Percentiles rank a stretch among this genome's conserved stretches.
phyloP scores from a whole-genome alignment of 2,113 vertebrate genomes.

The Neolamprologus cancellatus region DNA sequence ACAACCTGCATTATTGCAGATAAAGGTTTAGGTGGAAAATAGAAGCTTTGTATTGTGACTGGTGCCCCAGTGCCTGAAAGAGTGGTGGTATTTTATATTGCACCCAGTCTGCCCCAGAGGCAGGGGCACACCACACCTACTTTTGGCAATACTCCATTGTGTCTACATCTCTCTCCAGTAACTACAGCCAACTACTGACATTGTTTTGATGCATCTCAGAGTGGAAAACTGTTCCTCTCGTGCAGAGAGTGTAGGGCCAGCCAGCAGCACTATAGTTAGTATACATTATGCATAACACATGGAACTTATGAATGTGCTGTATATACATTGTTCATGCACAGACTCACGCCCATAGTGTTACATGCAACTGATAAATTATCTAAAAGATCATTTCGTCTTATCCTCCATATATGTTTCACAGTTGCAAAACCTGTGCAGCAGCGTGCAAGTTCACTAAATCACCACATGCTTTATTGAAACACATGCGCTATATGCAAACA shows the following conservation, averaged over 20 bases:
- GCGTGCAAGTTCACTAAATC: not conserved
- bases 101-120: not conserved
- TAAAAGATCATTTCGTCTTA: not conserved
- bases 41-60: not conserved
- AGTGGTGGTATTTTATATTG: not conserved
- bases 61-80: not conserved
- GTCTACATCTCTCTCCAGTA: not conserved
- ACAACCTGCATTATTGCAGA: not conserved
- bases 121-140: not conserved
- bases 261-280: not conserved
- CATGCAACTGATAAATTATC: not conserved
- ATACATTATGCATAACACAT: not conserved
- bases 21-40: not conserved
- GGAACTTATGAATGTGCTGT: not conserved
- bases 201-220: slow-evolving; percentile 10
- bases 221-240: not conserved
- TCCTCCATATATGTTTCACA: not conserved
- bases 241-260: not conserved
- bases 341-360: not conserved
- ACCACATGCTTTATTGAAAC: not conserved
- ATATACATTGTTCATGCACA: not conserved
- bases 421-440: not conserved
- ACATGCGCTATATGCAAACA: not conserved
- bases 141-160: not conserved
- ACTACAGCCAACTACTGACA: not conserved